These are phyloP conservation scores for Ormyrus nitidulus DNA, from an alignment of 2,888 invertebrate genomes.

Conservation along the genomic window DNA sequence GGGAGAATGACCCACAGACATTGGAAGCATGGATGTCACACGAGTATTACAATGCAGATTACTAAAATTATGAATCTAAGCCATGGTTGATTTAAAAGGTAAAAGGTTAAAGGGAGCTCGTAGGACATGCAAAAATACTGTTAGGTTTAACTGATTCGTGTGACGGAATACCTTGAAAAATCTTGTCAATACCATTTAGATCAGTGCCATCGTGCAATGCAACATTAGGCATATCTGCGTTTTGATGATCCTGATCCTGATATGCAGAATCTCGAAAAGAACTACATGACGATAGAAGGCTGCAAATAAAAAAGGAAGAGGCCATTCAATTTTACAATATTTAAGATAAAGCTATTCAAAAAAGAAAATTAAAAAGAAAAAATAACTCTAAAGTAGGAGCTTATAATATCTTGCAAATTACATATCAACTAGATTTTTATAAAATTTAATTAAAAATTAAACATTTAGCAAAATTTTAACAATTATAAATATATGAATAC, in stretches of 20 bases:
- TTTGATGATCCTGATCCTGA: constrained; percentile 80
- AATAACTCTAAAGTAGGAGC: constrained; percentile 30
- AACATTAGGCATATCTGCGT: constrained; percentile 76
- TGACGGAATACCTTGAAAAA: constrained; percentile 76
- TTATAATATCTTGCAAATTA: constrained; percentile 21
- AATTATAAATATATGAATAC: constrained; percentile 48
- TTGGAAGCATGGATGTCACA: constrained; percentile 48
- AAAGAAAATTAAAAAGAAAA: constrained; percentile 41
- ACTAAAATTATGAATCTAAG: constrained; percentile 39
- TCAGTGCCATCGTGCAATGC: constrained; percentile 78
- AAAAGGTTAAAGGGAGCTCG: not conserved
- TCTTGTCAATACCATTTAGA: constrained; percentile 78
- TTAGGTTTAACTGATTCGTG: constrained; percentile 43
- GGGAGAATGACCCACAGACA: constrained; percentile 68
- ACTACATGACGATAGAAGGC: constrained; percentile 88
- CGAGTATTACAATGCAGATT: constrained; percentile 58
- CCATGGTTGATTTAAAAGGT: constrained; percentile 15
- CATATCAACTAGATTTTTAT: constrained; percentile 20
- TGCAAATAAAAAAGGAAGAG: constrained; percentile 73
- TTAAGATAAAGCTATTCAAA: constrained; percentile 5
- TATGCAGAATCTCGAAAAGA: constrained; percentile 91
- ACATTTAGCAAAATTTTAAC: constrained; percentile 14
- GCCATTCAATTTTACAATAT: constrained; percentile 35
- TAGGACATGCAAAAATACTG: constrained; percentile 40
- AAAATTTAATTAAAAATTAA: constrained; percentile 12